These are phyloP conservation scores for Callipepla californica DNA, from an alignment of 2,113 vertebrate species.

Conservation along the genomic window DNA sequence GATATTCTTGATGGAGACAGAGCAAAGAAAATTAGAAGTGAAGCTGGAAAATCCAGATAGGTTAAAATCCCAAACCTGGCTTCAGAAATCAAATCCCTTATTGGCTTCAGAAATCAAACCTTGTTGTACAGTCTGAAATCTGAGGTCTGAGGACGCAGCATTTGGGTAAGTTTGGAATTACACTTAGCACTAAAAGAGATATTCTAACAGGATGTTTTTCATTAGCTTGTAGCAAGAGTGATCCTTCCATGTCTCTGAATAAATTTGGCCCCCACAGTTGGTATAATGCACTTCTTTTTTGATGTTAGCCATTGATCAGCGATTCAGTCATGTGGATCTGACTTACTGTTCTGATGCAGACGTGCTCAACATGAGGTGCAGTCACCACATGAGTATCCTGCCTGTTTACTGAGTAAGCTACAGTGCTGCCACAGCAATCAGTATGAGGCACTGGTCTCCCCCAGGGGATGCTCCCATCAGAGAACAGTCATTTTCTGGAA, in stretches of 20 bases:
- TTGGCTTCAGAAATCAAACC: background rate
- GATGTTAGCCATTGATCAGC: background rate
- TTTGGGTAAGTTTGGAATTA: background rate
- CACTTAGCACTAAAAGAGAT: background rate
- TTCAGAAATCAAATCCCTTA: background rate
- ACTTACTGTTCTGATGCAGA: constrained; percentile 11
- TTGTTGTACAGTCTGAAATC: background rate
- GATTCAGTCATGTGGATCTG: constrained; percentile 3
- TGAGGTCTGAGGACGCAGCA: background rate
- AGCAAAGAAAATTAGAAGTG: background rate
- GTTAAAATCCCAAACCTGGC: background rate
- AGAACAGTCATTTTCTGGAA: constrained; percentile 39
- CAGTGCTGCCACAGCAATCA: constrained; percentile 19
- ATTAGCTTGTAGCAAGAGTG: background rate
- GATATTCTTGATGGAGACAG: background rate
- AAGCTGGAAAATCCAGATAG: background rate
- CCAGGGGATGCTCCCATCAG: background rate
- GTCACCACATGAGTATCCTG: background rate
- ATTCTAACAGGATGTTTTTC: background rate
- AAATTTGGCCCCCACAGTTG: background rate
- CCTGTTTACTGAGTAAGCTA: background rate
- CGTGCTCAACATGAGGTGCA: background rate
- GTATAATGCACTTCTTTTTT: background rate
- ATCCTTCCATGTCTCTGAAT: background rate
- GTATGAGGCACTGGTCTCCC: background rate